Conservation (phyloP, 2,113 vertebrate genomes). For the Chelonoidis abingdonii region DNA sequence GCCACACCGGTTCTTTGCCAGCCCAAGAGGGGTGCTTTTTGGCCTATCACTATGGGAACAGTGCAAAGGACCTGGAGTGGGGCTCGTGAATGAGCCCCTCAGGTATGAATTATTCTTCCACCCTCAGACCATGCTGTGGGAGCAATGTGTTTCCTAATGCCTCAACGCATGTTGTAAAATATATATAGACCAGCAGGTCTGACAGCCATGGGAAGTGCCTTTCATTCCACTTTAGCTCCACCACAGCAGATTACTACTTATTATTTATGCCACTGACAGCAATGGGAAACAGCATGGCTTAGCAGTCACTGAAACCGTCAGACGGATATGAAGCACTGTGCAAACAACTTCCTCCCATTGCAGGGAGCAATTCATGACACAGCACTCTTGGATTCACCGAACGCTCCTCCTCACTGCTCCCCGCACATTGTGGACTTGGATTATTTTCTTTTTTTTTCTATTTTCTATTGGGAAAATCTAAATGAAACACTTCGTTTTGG, state of each 20-base stretch:
- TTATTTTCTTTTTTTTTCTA: background rate
- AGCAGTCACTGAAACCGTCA: background rate
- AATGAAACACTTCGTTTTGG: conserved; percentile 40
- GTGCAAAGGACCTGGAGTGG: background rate
- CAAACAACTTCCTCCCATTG: background rate
- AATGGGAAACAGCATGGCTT: background rate
- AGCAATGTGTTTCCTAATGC: accelerated
- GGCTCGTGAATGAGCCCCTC: background rate
- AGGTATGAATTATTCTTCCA: background rate
- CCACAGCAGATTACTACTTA: background rate
- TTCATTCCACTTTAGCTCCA: background rate
- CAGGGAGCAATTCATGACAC: background rate
- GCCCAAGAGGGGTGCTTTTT: accelerated
- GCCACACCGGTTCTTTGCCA: background rate
- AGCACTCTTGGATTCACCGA: background rate
- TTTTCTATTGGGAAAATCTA: conserved; percentile 56
- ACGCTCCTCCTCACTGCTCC: background rate
- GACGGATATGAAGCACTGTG: background rate
- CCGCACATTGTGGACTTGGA: too few relatives aligned
- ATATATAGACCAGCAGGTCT: background rate
- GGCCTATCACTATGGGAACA: accelerated
- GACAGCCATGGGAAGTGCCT: background rate
- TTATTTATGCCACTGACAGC: background rate
- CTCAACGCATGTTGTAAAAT: background rate
- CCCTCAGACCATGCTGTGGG: background rate